Percentiles rank a stretch among this genome's conserved stretches.
Conservation (phyloP, 2,888 invertebrate genomes). For the Hesperia comma region DNA sequence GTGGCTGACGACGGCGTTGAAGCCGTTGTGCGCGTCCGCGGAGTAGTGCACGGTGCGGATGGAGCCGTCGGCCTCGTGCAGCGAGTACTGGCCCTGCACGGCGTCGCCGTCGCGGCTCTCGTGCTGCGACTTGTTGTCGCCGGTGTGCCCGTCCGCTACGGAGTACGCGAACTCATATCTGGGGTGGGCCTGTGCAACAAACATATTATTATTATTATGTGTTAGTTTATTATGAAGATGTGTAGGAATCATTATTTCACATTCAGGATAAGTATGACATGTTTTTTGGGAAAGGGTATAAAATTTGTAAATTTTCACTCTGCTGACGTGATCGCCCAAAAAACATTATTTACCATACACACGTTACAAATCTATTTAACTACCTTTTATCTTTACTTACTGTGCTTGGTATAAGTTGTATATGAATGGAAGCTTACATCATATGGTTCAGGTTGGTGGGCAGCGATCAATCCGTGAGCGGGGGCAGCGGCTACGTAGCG, state of each 20-base stretch:
- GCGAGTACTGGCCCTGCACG: slow-evolving; percentile 79
- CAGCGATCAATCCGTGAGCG: slow-evolving; percentile 35
- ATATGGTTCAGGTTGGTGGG: slow-evolving; percentile 22
- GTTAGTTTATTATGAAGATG: no score
- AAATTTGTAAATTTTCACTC: no score
- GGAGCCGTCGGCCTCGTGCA: slow-evolving; percentile 76
- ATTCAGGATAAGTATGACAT: no score
- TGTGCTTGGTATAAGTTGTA: no score
- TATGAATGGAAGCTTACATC: slow-evolving; percentile 40
- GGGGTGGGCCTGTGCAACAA: slow-evolving; percentile 65
- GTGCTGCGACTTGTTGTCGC: slow-evolving; percentile 82
- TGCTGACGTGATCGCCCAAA: no score
- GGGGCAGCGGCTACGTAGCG: slow-evolving; percentile 45
- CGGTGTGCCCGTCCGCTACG: slow-evolving; percentile 79
- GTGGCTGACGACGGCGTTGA: slow-evolving; percentile 51
- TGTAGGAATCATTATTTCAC: not conserved
- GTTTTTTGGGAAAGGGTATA: no score
- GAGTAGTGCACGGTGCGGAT: slow-evolving; percentile 79
- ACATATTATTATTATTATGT: no score
- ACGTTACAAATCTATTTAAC: no score
- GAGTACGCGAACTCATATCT: slow-evolving; percentile 81
- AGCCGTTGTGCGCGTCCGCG: slow-evolving; percentile 73
- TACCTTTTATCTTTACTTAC: no score
- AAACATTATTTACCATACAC: no score
- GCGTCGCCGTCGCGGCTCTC: slow-evolving; percentile 82